These are phyloP conservation scores for Ochotona curzoniae DNA, from an alignment of 2,113 vertebrate species.

Conservation along the genomic window DNA sequence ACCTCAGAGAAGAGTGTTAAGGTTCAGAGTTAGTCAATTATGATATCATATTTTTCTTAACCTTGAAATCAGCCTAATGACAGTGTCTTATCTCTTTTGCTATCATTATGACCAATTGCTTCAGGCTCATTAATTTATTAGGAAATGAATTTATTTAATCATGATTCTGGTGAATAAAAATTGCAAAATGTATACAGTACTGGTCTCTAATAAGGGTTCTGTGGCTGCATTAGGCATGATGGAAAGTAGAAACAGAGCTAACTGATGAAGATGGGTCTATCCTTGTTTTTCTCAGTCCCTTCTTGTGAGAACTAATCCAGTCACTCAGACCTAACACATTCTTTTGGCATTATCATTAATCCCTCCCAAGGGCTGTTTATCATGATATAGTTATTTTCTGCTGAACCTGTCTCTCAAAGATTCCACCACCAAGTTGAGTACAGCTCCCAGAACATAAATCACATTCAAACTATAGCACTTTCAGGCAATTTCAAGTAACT, in stretches of 20 bases:
- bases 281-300: background rate
- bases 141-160: background rate
- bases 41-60: background rate
- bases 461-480: background rate
- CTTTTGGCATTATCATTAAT: too few relatives aligned
- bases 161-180: background rate
- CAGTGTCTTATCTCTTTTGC: background rate
- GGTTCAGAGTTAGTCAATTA: background rate
- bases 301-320: background rate
- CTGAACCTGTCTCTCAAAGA: background rate
- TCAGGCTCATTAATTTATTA: background rate
- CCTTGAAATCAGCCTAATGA: background rate
- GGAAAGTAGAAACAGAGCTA: background rate
- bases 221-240: background rate
- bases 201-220: background rate
- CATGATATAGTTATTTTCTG: background rate
- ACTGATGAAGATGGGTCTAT: accelerated
- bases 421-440: background rate
- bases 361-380: background rate
- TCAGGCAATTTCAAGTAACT: background rate
- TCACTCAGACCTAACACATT: background rate
- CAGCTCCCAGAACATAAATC: background rate
- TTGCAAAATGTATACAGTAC: background rate
- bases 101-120: background rate
- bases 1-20: background rate